Percentiles rank a stretch among this genome's conserved stretches.
phyloP scores from a whole-genome alignment of 2,888 invertebrate genomes.

The Steromphala cineraria region DNA sequence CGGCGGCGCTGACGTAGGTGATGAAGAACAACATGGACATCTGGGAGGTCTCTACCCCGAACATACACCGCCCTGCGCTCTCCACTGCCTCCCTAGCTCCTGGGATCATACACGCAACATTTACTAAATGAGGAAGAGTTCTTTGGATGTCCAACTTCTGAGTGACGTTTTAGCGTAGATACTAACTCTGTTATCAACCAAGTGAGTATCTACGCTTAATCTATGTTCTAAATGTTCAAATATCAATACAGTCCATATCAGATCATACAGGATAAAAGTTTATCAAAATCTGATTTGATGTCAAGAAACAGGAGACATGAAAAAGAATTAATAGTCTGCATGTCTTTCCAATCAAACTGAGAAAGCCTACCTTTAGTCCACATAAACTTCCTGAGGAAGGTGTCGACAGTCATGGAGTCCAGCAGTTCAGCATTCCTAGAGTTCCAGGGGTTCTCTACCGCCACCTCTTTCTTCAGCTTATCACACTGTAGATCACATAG shows the following conservation, averaged over 20 bases:
- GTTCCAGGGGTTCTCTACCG: slow-evolving; percentile 60
- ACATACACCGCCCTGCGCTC: slow-evolving; percentile 64
- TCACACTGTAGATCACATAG: slow-evolving; percentile 47
- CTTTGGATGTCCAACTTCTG: no score
- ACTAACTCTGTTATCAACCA: no score
- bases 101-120: slow-evolving; percentile 25
- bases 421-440: slow-evolving; percentile 61
- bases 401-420: slow-evolving; percentile 69
- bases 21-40: slow-evolving; percentile 72
- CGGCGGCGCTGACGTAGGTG: slow-evolving; percentile 68
- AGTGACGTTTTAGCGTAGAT: no score
- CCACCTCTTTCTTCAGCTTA: slow-evolving; percentile 45
- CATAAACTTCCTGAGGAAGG: slow-evolving; percentile 51
- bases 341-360: no score
- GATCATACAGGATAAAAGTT: no score
- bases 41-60: slow-evolving; percentile 71
- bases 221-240: no score
- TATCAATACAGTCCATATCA: no score
- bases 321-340: no score
- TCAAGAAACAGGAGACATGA: no score
- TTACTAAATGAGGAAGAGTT: neutral
- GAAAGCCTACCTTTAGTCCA: slow-evolving; percentile 63
- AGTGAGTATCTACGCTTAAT: no score
- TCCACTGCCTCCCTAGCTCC: slow-evolving; percentile 64
- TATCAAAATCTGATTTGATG: no score